Conservation (phyloP, 2,888 invertebrate species). For the Carpatolechia fugitivella region DNA sequence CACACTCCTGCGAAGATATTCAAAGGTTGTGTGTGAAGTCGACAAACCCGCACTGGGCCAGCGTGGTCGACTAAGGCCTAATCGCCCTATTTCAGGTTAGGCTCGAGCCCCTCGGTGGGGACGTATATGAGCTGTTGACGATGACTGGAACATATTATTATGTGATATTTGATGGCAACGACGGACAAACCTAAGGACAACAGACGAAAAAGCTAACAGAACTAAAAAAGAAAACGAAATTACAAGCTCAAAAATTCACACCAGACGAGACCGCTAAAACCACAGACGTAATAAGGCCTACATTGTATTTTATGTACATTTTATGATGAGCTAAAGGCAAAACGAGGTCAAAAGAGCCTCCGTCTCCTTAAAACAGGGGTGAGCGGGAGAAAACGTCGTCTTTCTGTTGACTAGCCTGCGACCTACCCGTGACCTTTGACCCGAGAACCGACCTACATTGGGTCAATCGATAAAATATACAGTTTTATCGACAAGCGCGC, state of each 20-base stretch:
- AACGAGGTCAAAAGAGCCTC: conserved; percentile 40
- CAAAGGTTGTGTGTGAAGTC: no score
- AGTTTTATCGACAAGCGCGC: conserved; percentile 38
- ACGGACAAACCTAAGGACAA: no score
- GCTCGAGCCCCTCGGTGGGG: no score
- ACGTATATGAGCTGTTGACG: no score
- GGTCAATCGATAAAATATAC: conserved; percentile 58
- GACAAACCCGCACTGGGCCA: no score
- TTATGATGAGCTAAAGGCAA: conserved; percentile 43
- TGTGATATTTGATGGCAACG: no score
- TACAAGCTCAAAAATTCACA: background rate
- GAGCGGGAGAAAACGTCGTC: conserved; percentile 25
- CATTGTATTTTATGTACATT: conserved; percentile 48
- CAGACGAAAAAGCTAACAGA: no score
- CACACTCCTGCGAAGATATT: no score
- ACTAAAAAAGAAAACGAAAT: background rate
- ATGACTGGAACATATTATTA: no score
- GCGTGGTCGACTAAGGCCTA: no score
- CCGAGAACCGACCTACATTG: conserved; percentile 77
- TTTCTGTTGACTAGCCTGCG: conserved; percentile 54
- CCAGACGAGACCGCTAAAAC: background rate
- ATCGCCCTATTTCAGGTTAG: no score
- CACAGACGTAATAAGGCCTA: background rate
- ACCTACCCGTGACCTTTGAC: conserved; percentile 79
- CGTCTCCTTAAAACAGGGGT: conserved; percentile 35